Evolutionary conservation across 2,797 vertebrate species (phyloP).

Genomic region (Typhlichthys subterraneus): DNA sequence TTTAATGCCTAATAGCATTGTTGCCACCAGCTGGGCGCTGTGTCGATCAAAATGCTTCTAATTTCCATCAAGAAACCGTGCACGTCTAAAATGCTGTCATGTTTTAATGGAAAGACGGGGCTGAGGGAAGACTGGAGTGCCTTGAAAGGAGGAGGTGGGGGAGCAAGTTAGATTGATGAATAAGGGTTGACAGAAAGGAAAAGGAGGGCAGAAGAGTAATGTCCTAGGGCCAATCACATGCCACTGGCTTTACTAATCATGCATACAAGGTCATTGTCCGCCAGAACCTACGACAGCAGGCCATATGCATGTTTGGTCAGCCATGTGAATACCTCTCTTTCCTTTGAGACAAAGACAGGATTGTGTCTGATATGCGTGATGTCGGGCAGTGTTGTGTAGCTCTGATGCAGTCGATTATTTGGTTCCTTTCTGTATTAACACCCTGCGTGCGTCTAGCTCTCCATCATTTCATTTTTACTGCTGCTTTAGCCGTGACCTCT

Average conservation of each 20-base stretch:
- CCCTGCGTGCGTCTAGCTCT: neutral
- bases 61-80: neutral
- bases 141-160: constrained; percentile 11
- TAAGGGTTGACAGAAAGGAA: constrained; percentile 58
- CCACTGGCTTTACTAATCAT: constrained; percentile 76
- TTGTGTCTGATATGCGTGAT: no score
- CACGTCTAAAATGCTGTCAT: constrained; percentile 17
- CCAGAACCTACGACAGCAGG: constrained; percentile 66
- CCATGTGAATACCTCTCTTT: neutral
- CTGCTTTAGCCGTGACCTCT: no score
- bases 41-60: constrained; percentile 7
- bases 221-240: constrained; percentile 66
- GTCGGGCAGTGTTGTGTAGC: no score
- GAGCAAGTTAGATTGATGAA: neutral
- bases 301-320: constrained; percentile 30
- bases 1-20: neutral
- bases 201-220: constrained; percentile 56
- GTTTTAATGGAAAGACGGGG: constrained; percentile 11
- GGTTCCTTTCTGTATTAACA: no score
- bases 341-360: neutral
- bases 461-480: neutral
- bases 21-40: constrained; percentile 9
- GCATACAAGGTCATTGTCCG: constrained; percentile 76
- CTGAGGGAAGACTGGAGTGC: constrained; percentile 11
- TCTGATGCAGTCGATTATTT: no score